Evolutionary conservation across 2,113 vertebrate species (phyloP), one percentile per base, ranked within the genome.

Genomic region (Callocephalon fimbriatum): DNA sequence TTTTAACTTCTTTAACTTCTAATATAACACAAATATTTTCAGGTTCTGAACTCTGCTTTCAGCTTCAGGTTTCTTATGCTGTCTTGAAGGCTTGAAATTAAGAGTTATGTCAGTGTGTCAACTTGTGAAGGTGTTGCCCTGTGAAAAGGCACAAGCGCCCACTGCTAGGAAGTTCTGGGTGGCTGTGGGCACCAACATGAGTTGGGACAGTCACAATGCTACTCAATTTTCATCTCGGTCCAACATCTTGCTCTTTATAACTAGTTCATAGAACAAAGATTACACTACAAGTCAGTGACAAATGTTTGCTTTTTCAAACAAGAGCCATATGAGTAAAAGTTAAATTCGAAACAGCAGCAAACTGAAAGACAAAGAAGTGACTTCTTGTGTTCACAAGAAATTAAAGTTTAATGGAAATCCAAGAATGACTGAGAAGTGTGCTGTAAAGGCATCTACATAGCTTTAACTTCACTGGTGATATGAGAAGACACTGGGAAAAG

Each of bases 231-330:
- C 67, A n/a, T 48, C 45, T 65, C n/a, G 18, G 2, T 70, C 50
- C 0, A 0, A 1, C 50, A 19, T 37, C 27, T 51, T 68, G 2
- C 31, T 70, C 40, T 22, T 45, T 62, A 3, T 56, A 67, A 59
- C 16, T 45, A 22, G 23, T 47, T 75, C 9, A 15, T 32, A 47
- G 37, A 42, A 25, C 5, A 3, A 80, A 80, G 54, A 16, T 67
- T 37, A 22, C n/a, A 25, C 4, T 26, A 6, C 29, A 26, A 62
- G 65, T 21, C 50, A 20, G 62, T 22, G 56, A 17, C 35, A 42
- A 59, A 59, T 0, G 2, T 67, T 45, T 74, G 8, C 38, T 75
- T 81, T 88, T 48, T 25, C 19, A 27, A 62, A 73, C 37, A 79
- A 85, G 88, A 76, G 19, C 31, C 3, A 1, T 9, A 8, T 45